These are phyloP conservation scores for Cantharis rufa DNA, from an alignment of 2,888 invertebrate species.

Conservation along the genomic window DNA sequence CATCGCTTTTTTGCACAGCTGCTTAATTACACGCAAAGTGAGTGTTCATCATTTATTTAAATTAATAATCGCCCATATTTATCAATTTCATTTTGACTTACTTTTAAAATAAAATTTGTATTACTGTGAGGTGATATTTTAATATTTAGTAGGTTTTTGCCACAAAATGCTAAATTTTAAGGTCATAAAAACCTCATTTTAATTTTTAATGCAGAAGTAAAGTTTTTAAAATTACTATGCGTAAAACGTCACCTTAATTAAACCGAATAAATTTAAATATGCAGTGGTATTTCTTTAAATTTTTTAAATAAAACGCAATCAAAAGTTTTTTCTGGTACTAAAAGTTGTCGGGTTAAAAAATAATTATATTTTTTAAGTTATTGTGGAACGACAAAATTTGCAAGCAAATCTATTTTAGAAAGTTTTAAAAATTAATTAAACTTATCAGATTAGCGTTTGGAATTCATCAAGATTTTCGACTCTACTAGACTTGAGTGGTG, in stretches of 20 bases:
- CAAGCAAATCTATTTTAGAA: slow-evolving; percentile 19
- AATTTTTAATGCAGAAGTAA: neutral
- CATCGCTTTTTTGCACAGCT: neutral
- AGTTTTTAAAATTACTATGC: neutral
- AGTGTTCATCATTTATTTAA: neutral
- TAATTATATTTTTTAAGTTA: slow-evolving; percentile 3
- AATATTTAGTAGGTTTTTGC: neutral
- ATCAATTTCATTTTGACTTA: neutral
- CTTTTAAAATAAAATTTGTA: neutral
- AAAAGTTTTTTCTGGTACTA: neutral
- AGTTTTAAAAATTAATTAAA: slow-evolving; percentile 24
- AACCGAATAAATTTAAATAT: neutral
- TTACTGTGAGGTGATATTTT: neutral
- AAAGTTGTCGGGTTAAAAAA: slow-evolving; percentile 1
- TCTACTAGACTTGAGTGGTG: slow-evolving; percentile 4
- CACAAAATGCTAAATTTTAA: neutral
- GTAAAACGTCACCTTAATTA: neutral
- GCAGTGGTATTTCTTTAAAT: neutral
- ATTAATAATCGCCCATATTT: neutral
- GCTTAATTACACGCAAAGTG: neutral
- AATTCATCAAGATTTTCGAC: slow-evolving; percentile 11
- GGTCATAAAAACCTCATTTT: neutral
- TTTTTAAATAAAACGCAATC: neutral
- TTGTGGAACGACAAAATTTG: slow-evolving; percentile 12
- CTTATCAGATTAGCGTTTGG: slow-evolving; percentile 23